Base-by-base conservation (phyloP, 1,140 invertebrate species). In the Anastatus disparis region DNA sequence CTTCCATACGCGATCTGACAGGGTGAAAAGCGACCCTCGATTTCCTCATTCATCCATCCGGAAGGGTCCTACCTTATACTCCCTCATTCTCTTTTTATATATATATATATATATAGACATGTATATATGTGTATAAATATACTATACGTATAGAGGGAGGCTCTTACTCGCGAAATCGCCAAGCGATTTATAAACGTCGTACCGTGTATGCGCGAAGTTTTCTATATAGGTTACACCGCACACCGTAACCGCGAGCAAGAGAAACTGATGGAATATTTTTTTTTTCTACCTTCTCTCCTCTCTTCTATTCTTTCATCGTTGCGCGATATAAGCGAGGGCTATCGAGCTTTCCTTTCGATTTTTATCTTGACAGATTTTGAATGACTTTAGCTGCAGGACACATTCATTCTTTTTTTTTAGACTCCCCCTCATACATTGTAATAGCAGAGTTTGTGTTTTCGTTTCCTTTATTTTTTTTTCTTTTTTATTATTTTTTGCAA, bases 161-260 rank as follows among this genome's bases (percentile, higher is more conserved):
- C n/a, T n/a, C n/a, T 8, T 10, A 13, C 9, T 29, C 24, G 17
- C 40, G 35, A 65, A 65, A 53, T 53, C 22, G 40, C 22, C 17
- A 9, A n/a, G 22, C 35, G 40, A 52, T 69, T 53, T 69, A 69
- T 61, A 62, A 69, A 69, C 46, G 63, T 65, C 63, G 50, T 27
- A 29, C 20, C 3, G 31, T 35, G 29, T 55, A 35, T 35, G 42
- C 15, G 42, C 26, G 1, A n/a, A n/a, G n/a, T n/a, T n/a, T n/a
- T n/a, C n/a, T n/a, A n/a, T n/a, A n/a, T n/a, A n/a, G n/a, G n/a
- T n/a, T n/a, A n/a, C n/a, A n/a, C n/a, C n/a, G n/a, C n/a, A n/a
- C n/a, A n/a, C n/a, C n/a, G n/a, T n/a, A n/a, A 38, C 35, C 29
- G 62, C 29, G n/a, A n/a, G 22, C 27, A n/a, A 53, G 38, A n/a